Base-by-base conservation (phyloP, 2,797 vertebrate species). In the Periparus ater region DNA sequence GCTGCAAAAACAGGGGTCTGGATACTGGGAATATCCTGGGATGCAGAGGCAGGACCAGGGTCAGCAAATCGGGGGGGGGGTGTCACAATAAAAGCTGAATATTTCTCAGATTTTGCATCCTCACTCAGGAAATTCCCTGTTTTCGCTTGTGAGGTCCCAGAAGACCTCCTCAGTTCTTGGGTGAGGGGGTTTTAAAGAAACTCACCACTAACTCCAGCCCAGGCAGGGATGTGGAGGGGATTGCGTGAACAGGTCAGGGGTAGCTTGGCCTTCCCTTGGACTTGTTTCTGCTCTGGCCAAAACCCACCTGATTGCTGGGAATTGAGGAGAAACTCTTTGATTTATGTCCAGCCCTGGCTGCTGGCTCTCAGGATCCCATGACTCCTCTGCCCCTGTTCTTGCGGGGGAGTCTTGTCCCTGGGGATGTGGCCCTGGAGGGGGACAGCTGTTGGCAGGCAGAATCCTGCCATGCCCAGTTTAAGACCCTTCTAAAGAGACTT, bases 231-330 rank as follows among this genome's bases (percentile, higher is more conserved):
- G 38, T 21, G 44, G 40, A 42, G 19, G 11, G 50, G 22, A 10
- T 55, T 6, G 3, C 0, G 0, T 22, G 84, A 13, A 9, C 63
- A 10, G 27, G n/a, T 8, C 6, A 1, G 32, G 42, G 21, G 19
- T 4, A 30, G 44, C 51, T 32, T 19, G 17, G 20, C n/a, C 48
- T 89, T 57, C 36, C n/a, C 2, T 5, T 29, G 27, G 8, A 5
- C 10, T 53, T 25, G 8, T 66, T 88, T 34, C 55, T 70, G 15
- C 40, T 44, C 58, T 54, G 61, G 55, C 66, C 13, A 1, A 71
- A 81, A n/a, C 4, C 7, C 0, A 0, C 9, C 27, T 16, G 15
- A 42, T 54, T 66, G 58, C 71, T 93, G 91, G 92, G 89, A 89
- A 89, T 11, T 34, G 47, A 70, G 38, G 71, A 78, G 22, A 58